These are phyloP conservation scores for Frankliniella intonsa DNA, from an alignment of 2,888 invertebrate species.

Conservation along the genomic window DNA sequence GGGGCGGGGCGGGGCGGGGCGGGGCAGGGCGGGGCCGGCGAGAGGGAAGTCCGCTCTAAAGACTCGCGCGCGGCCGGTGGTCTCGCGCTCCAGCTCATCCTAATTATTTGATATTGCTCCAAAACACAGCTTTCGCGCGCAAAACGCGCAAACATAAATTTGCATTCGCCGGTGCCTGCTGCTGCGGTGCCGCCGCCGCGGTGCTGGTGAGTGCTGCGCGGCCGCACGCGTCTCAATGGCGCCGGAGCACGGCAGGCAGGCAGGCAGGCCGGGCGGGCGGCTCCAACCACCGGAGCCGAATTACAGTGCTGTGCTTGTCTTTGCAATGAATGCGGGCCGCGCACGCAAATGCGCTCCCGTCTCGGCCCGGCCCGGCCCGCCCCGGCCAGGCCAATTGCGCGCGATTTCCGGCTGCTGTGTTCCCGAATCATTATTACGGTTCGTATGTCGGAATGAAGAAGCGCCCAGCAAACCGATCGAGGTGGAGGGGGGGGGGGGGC, in stretches of 20 bases:
- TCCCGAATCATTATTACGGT: too few species aligned
- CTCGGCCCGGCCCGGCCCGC: too few species aligned
- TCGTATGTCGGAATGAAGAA: too few species aligned
- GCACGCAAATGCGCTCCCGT: too few species aligned
- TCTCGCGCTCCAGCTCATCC: background rate
- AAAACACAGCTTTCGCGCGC: conserved; percentile 10
- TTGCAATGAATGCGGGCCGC: too few species aligned
- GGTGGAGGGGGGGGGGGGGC: too few species aligned
- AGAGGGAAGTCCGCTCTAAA: background rate
- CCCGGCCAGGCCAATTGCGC: too few species aligned
- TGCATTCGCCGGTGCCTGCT: background rate
- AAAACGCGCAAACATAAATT: background rate
- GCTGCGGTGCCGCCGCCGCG: background rate
- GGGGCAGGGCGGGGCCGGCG: background rate
- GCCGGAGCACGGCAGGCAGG: background rate
- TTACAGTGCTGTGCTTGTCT: too few species aligned
- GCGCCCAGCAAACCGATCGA: too few species aligned
- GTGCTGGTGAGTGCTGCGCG: background rate
- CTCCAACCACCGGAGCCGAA: too few species aligned
- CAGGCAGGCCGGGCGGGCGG: too few species aligned
- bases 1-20: background rate
- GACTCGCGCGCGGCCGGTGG: background rate
- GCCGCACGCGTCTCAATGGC: background rate
- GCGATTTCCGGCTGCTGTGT: too few species aligned
- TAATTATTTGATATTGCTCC: conserved; percentile 14